Base-by-base conservation (phyloP, 1,140 invertebrate species). In the Drosophila orena region DNA sequence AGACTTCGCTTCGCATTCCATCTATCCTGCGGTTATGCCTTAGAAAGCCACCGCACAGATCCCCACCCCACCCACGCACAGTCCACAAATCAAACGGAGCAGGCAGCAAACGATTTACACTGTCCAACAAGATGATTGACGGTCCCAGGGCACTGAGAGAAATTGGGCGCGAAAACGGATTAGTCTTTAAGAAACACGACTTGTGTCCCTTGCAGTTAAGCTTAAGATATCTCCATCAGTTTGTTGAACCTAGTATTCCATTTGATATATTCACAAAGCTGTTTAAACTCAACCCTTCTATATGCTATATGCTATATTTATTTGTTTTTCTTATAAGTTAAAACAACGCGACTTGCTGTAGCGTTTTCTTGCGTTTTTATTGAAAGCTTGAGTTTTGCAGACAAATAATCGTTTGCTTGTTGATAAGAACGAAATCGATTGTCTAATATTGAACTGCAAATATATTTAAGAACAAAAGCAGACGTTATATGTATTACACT, bases 21-120 rank as follows among this genome's bases (percentile, higher is more conserved):
- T 76, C 72, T 71, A 81, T 61, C 72, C 55, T 76, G 72, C 72
- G 72, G 72, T 76, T 76, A 58, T 76, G 60, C 60, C 54, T 66
- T 43, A 55, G 66, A 70, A 69, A 49, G 38, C 59, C 65, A 40
- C 37, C 37, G 40, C 50, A 17, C 57, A 37, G 38, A 38, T 22
- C 22, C 49, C 61, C 17, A 34, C 22, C 49, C 61, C 17, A 34
- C 49, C 66, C 47, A 69, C 61, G 46, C 49, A 69, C 15, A 69
- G 72, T 75, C 72, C 58, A 75, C 72, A 75, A 75, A 75, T 75
- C 71, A 75, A 77, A 75, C 43, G 40, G 62, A 68, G 66, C 62
- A 56, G 73, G 42, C 74, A 59, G 70, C 71, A 54, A 74, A 69
- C 62, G 72, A 76, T 77, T 69, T 77, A 77, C 64, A 52, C 75